These are phyloP conservation scores for Colistium nudipinnis DNA, from an alignment of 2,113 vertebrate species.

Conservation along the genomic window DNA sequence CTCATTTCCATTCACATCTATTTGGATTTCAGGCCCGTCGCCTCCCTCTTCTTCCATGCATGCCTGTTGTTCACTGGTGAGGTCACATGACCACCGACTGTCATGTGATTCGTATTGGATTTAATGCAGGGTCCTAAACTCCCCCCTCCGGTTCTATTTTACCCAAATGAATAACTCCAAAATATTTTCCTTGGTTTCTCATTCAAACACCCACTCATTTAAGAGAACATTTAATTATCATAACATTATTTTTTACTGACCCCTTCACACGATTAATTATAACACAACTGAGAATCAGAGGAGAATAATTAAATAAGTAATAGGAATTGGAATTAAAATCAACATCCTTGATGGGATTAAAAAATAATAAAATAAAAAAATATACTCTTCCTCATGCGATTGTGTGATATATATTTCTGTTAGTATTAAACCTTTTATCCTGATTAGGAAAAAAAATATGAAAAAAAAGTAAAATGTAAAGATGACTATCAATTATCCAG, in stretches of 20 bases:
- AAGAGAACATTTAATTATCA: no score
- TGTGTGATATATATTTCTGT: background rate
- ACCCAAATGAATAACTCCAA: no score
- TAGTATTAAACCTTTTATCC: background rate
- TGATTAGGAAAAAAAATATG: background rate
- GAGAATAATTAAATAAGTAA: background rate
- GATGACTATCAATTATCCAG: no score
- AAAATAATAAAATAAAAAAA: no score
- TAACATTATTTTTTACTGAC: background rate
- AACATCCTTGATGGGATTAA: no score
- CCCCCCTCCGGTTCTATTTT: no score
- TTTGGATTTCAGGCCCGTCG: background rate
- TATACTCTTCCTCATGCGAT: background rate
- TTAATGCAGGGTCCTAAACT: slow-evolving; percentile 70
- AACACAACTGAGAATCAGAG: background rate
- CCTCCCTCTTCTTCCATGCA: background rate
- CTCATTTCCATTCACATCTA: background rate
- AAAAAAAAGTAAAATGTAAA: background rate
- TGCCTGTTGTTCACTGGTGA: background rate
- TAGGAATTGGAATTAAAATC: background rate
- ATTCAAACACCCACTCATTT: no score
- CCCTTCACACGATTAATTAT: background rate
- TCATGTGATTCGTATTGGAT: slow-evolving; percentile 66
- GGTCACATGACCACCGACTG: background rate
- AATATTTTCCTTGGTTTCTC: no score